Evolutionary conservation across 2,888 invertebrate genomes (phyloP).

Genomic region (Papilio elwesi): DNA sequence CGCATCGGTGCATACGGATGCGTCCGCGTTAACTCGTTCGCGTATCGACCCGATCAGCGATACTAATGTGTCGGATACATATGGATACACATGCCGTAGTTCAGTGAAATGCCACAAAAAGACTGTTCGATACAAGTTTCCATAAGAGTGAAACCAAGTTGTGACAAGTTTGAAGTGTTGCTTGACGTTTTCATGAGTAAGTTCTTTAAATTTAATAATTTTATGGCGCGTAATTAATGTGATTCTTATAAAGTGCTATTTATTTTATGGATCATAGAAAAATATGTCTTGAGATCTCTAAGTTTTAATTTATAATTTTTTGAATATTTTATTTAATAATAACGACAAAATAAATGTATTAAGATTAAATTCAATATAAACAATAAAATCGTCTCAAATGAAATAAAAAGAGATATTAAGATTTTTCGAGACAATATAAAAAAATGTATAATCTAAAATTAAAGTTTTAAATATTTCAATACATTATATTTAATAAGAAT

Average conservation of each 20-base stretch:
- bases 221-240: neutral
- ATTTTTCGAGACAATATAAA: too few species aligned
- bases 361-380: too few species aligned
- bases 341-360: too few species aligned
- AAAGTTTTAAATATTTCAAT: too few species aligned
- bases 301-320: too few species aligned
- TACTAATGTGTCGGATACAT: conserved; percentile 38
- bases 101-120: conserved; percentile 79
- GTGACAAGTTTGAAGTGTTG: conserved; percentile 76
- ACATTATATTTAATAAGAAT: too few species aligned
- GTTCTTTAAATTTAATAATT: conserved; percentile 51
- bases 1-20: conserved; percentile 63
- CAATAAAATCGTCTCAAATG: too few species aligned
- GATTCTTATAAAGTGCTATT: neutral
- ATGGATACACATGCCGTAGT: conserved; percentile 52
- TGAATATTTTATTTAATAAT: too few species aligned
- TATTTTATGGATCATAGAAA: too few species aligned
- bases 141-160: conserved; percentile 76
- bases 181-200: conserved; percentile 84
- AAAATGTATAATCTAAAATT: too few species aligned
- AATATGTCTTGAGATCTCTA: too few species aligned
- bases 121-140: conserved; percentile 80
- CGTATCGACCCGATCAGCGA: conserved; percentile 31
- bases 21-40: conserved; percentile 47
- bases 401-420: too few species aligned